Evolutionary conservation across 2,797 vertebrate species (phyloP), one percentile per base, ranked within the genome.

Genomic region (Danio choprae): DNA sequence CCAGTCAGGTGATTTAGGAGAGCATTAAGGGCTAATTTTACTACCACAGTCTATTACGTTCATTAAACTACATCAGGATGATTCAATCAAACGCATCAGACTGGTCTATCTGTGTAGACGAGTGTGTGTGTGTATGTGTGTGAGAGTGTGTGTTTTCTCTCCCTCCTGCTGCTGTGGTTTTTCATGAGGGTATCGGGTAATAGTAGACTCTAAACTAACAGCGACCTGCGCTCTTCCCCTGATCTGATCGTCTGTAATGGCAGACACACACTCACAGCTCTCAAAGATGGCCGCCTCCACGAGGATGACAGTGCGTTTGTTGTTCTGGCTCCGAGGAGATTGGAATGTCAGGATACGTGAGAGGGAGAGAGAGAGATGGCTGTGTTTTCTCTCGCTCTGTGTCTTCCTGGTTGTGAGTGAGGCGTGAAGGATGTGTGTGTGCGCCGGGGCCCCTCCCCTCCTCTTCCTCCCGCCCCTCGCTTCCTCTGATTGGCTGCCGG

Each of bases 341-440:
- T 90, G 89, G 89, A 88, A 91, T 92, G 91, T 89, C 88, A 91
- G 88, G 88, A 88, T 87, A 87, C 86, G 83, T 84, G 81, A 89
- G 69, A 68, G 77, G 40, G 81, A 60, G 55, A 43, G 16, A 50
- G 77, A 56, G 83, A 53, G 67, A 73, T 68, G 51, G 78, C 46
- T 67, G 67, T 77, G 68, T 69, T 80, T 78, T 79, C 77, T 74
- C 41, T 72, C 22, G 62, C 67, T 86, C 72, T 81, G 59, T 75
- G 78, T 84, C 75, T 81, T 86, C 83, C 85, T 86, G 81, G 75
- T 83, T 86, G 75, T 78, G 75, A 81, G 72, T 56, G 63, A 84
- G 81, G 85, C 71, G 62, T 86, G 78, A 79, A 81, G 83, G 83
- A 84, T 86, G 83, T 84, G 74, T 81, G 59, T 43, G 29, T 29